Base-by-base conservation (phyloP, 1,140 invertebrate genomes). In the Atta cephalotes region DNA sequence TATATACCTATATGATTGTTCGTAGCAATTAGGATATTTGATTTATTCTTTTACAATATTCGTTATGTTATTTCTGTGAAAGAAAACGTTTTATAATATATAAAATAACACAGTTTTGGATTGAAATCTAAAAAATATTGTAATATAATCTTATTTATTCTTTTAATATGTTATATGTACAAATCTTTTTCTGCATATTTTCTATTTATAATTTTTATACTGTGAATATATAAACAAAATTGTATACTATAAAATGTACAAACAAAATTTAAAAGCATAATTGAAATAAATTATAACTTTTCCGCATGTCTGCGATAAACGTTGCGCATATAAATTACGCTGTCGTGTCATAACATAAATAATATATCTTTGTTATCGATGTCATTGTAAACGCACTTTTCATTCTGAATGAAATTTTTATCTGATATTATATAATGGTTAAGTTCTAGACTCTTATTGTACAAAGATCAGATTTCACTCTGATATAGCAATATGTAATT, bases 71-170 rank as follows among this genome's bases (percentile, higher is more conserved):
- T 68, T 56, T 80, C 1, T 35, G 21, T 21, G 53, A 53, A 9
- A 56, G 12, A 51, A 66, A 68, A 18, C 49, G n/a, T 68, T 25
- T 81, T 62, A 28, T 45, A 18, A 68, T 39, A 80, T 45, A 56
- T 39, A 81, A 81, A 81, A 18, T 71, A 81, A 81, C 78, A 71
- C 77, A 80, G 45, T 81, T 70, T 58, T 81, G 51, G 51, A 71
- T 60, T 56, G 5, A 81, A 56, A 81, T 81, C 39, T 70, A 58
- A 14, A 68, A 16, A 56, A 7, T 28, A 66, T 39, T 16, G n/a
- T 2, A n/a, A 56, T 35, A 39, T 21, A 51, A 60, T 62, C 21
- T 45, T 35, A 39, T 21, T 62, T 16, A 25, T 18, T 14, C 16
- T 45, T 78, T 28, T 39, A 35, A 66, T 21, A 12, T 7, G 53